phyloP scores from a whole-genome alignment of 2,888 invertebrate genomes.

The Rotaria magnacalcarata region DNA sequence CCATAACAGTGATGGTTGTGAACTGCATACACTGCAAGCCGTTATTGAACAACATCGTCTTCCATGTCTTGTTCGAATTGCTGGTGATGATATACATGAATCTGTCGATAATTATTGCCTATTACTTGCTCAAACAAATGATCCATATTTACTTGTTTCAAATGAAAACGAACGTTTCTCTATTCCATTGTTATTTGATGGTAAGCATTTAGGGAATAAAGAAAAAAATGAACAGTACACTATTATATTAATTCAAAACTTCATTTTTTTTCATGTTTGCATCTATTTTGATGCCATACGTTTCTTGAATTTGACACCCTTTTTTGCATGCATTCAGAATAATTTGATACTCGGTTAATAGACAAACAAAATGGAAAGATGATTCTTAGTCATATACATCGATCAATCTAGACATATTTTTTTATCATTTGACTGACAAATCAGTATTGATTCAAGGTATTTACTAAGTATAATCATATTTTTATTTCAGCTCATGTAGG shows the following conservation, averaged over 20 bases:
- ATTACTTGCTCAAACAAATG: neutral
- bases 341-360: neutral
- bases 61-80: conserved; percentile 12
- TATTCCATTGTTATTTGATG: conserved; percentile 8
- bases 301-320: neutral
- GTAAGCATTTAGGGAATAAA: neutral
- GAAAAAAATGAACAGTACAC: too few relatives aligned
- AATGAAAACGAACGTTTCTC: conserved; percentile 29
- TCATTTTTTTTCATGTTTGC: neutral
- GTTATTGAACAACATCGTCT: neutral
- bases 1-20: neutral
- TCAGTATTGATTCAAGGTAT: too few relatives aligned
- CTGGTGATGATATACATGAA: neutral
- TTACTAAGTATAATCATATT: neutral
- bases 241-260: too few relatives aligned
- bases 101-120: neutral
- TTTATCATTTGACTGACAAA: neutral
- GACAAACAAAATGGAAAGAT: neutral
- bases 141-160: conserved; percentile 19
- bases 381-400: neutral
- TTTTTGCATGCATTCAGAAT: neutral
- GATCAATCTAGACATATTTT: neutral
- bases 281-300: neutral
- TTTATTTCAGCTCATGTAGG: neutral
- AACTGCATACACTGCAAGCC: neutral